A percentile compares a stretch with the other conserved stretches of the same genome.
phyloP scores from a whole-genome alignment of 2,113 vertebrate species.

The Centropus bengalensis region DNA sequence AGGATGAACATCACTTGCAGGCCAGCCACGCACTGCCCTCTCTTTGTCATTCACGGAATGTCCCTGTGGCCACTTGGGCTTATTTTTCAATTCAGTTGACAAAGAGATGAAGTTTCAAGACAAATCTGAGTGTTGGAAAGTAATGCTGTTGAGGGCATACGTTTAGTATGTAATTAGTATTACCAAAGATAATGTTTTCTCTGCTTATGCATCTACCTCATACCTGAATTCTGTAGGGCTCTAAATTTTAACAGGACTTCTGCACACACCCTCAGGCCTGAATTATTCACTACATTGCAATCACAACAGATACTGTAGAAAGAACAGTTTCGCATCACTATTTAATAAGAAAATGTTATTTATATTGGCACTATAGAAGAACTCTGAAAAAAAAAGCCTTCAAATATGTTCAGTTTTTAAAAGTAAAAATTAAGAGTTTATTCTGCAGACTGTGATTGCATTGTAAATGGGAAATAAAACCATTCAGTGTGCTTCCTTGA shows the following conservation, averaged over 20 bases:
- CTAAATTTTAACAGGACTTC: background rate
- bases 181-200: background rate
- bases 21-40: fast-evolving
- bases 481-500: background rate
- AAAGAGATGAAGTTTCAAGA: background rate
- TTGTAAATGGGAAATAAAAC: background rate
- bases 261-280: background rate
- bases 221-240: background rate
- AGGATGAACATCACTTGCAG: background rate
- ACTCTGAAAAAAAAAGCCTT: background rate
- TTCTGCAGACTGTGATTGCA: background rate
- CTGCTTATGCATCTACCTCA: background rate
- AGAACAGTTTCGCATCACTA: background rate
- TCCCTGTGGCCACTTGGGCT: background rate
- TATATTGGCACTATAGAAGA: background rate
- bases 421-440: background rate
- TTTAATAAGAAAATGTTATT: background rate
- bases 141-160: background rate
- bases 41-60: background rate
- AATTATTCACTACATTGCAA: background rate
- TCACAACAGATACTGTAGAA: background rate
- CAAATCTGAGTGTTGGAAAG: background rate
- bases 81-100: background rate
- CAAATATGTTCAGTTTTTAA: background rate
- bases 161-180: background rate